Conservation (phyloP, 2,888 invertebrate genomes). For the Chrysomela aeneicollis region DNA sequence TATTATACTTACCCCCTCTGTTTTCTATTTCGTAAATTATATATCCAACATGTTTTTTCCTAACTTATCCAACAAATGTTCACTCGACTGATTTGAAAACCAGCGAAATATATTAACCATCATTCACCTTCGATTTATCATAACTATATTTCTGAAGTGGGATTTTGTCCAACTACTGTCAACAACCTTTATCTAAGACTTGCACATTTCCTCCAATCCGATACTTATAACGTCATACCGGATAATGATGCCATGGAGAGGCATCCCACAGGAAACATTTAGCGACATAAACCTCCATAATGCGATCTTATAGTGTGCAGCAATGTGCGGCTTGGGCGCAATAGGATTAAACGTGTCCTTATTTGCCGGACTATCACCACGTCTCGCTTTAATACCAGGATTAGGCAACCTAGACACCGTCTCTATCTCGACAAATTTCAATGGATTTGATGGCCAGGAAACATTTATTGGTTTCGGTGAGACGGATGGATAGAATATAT, state of each 20-base stretch:
- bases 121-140: too few relatives aligned
- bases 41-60: too few relatives aligned
- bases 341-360: conserved; percentile 23
- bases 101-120: too few relatives aligned
- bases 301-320: conserved; percentile 12
- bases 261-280: conserved; percentile 5
- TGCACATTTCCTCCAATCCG: conserved; percentile 1
- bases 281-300: conserved; percentile 19
- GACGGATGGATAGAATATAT: not conserved
- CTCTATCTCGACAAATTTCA: conserved; percentile 13
- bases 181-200: not conserved
- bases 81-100: too few relatives aligned
- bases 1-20: too few relatives aligned
- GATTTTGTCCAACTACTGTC: not conserved
- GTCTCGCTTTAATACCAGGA: conserved; percentile 19
- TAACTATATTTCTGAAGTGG: too few relatives aligned
- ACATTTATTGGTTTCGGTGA: conserved; percentile 16
- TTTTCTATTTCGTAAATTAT: too few relatives aligned
- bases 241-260: not conserved
- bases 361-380: conserved; percentile 19
- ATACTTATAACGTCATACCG: conserved; percentile 4
- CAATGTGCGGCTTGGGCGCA: conserved; percentile 8
- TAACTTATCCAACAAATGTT: too few relatives aligned
- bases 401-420: conserved; percentile 12
- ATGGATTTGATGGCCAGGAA: conserved; percentile 6